phyloP scores from a whole-genome alignment of 2,888 invertebrate genomes.

The Hylaea fasciaria region DNA sequence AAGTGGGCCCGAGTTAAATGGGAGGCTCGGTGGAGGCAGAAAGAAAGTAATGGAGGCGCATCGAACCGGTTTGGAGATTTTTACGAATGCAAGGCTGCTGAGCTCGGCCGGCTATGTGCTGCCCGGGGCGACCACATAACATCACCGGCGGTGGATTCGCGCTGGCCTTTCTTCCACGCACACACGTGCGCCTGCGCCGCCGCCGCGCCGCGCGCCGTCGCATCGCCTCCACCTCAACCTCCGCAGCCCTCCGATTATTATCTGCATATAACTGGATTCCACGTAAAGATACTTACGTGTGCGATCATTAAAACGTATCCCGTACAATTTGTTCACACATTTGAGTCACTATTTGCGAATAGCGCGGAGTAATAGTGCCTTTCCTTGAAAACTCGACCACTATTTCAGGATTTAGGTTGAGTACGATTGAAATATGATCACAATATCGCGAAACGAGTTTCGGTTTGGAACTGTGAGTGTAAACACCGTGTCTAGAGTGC shows the following conservation, averaged over 20 bases:
- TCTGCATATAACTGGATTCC: slow-evolving; percentile 77
- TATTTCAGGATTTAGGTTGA: slow-evolving; percentile 70
- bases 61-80: slow-evolving; percentile 84
- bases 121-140: slow-evolving; percentile 77
- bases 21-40: slow-evolving; percentile 83
- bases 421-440: slow-evolving; percentile 57
- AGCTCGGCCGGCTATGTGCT: slow-evolving; percentile 73
- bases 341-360: slow-evolving; percentile 63
- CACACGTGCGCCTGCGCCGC: slow-evolving; percentile 41
- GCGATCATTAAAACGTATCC: slow-evolving; percentile 72
- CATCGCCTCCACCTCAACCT: slow-evolving; percentile 21
- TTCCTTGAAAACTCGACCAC: slow-evolving; percentile 52
- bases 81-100: slow-evolving; percentile 83
- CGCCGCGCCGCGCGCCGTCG: slow-evolving; percentile 25
- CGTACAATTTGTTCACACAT: slow-evolving; percentile 61
- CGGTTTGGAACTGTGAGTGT: slow-evolving; percentile 50
- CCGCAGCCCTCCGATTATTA: slow-evolving; percentile 60
- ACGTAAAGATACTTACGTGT: slow-evolving; percentile 65
- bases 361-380: slow-evolving; percentile 60
- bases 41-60: slow-evolving; percentile 85
- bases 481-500: slow-evolving; percentile 62
- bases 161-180: slow-evolving; percentile 75
- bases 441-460: slow-evolving; percentile 50
- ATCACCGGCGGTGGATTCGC: slow-evolving; percentile 78
- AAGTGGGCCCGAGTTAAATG: slow-evolving; percentile 84